Conservation (phyloP, 1,140 invertebrate genomes). For the Drosophila pandora region DNA sequence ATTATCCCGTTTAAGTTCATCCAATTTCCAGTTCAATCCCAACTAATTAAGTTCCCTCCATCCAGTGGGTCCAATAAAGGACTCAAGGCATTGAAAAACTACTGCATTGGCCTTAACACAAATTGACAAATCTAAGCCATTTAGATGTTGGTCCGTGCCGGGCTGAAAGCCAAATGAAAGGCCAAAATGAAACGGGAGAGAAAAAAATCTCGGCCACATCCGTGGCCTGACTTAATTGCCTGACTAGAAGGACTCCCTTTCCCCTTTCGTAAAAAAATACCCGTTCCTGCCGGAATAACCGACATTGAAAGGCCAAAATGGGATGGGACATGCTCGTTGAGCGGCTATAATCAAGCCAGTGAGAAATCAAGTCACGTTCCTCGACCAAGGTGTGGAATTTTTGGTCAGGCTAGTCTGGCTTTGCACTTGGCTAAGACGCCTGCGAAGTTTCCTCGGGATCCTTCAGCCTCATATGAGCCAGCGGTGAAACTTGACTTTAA, state of each 20-base stretch:
- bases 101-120: constrained; percentile 74
- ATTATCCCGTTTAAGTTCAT: constrained; percentile 6
- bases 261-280: background rate
- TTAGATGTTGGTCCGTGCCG: constrained; percentile 52
- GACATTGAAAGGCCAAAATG: constrained; percentile 20
- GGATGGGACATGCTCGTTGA: constrained; percentile 39
- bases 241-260: constrained; percentile 17
- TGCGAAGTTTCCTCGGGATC: constrained; percentile 16
- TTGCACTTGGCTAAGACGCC: constrained; percentile 19
- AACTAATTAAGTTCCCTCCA: constrained; percentile 64
- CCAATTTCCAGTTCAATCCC: constrained; percentile 15
- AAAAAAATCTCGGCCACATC: constrained; percentile 61
- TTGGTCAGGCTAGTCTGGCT: constrained; percentile 44
- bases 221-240: constrained; percentile 68
- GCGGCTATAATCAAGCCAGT: constrained; percentile 67
- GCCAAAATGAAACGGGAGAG: constrained; percentile 28
- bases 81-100: constrained; percentile 50
- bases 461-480: constrained; percentile 40
- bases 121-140: constrained; percentile 78
- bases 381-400: constrained; percentile 66
- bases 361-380: constrained; percentile 76
- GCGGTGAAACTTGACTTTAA: constrained; percentile 54
- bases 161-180: constrained; percentile 50
- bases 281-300: constrained; percentile 24
- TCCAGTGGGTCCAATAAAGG: constrained; percentile 15